Evolutionary conservation across 1,140 invertebrate species (phyloP).

Genomic region (roundworm (Caenorhabditis elegans)): DNA sequence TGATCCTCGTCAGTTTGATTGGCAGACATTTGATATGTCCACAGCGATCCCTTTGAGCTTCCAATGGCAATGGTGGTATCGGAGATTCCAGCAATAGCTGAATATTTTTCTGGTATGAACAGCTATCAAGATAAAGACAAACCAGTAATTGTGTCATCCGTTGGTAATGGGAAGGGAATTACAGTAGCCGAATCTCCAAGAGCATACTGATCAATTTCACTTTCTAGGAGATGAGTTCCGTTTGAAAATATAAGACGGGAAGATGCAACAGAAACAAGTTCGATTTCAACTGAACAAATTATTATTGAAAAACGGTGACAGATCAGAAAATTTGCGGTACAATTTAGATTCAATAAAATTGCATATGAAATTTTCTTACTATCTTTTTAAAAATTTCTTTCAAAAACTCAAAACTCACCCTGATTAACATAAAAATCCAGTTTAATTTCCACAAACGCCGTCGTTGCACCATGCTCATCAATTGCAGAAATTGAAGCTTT

Average conservation of each 20-base stretch:
- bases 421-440: constrained; percentile 6
- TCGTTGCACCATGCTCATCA: constrained; percentile 5
- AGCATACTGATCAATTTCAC: not conserved
- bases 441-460: not conserved
- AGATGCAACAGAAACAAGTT: not conserved
- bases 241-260: not conserved
- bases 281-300: constrained; percentile 13
- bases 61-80: not conserved
- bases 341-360: too few species aligned
- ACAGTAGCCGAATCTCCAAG: not conserved
- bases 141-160: not conserved
- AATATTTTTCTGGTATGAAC: not conserved
- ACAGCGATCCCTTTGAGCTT: not conserved
- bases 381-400: not conserved
- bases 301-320: too few species aligned
- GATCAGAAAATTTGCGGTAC: too few species aligned
- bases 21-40: constrained; percentile 14
- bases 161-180: not conserved
- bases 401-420: not conserved
- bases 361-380: too few species aligned
- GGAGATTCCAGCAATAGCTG: not conserved
- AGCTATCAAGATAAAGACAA: not conserved
- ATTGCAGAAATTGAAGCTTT: constrained; percentile 17
- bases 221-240: not conserved
- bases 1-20: constrained; percentile 25